Evolutionary conservation across 2,797 vertebrate genomes (phyloP).

Genomic region (Ciconia nigra): DNA sequence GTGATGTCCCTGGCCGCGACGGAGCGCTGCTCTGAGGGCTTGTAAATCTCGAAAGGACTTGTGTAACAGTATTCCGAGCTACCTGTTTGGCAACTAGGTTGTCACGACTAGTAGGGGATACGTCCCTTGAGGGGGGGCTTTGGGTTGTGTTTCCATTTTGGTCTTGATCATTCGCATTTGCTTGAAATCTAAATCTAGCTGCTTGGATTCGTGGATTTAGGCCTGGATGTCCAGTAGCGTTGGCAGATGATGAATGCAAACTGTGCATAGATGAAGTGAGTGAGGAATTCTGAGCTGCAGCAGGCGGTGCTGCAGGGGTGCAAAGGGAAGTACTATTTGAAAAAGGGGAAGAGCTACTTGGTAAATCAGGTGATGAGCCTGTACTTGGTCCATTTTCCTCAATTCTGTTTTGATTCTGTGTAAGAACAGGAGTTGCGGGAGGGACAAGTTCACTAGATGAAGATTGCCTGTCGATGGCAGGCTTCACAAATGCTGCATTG

Average conservation of each 20-base stretch:
- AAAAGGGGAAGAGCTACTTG: slow-evolving; percentile 53
- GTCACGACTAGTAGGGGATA: slow-evolving; percentile 92
- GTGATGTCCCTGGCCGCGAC: slow-evolving; percentile 78
- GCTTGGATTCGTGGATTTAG: slow-evolving; percentile 93
- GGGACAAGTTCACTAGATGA: slow-evolving; percentile 72
- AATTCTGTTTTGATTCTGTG: slow-evolving; percentile 59
- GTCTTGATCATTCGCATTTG: slow-evolving; percentile 88
- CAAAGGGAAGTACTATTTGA: slow-evolving; percentile 41
- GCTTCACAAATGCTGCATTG: slow-evolving; percentile 63
- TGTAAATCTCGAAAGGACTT: slow-evolving; percentile 95
- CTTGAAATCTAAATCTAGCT: slow-evolving; percentile 94
- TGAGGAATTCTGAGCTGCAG: slow-evolving; percentile 50
- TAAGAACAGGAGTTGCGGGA: slow-evolving; percentile 33
- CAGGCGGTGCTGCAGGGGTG: slow-evolving; percentile 46
- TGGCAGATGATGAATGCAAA: slow-evolving; percentile 76
- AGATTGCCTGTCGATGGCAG: slow-evolving; percentile 71
- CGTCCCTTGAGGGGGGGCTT: slow-evolving; percentile 89
- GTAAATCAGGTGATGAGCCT: slow-evolving; percentile 67
- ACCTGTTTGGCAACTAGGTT: slow-evolving; percentile 93
- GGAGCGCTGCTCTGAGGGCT: slow-evolving; percentile 81
- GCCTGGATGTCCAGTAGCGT: slow-evolving; percentile 76
- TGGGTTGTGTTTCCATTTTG: slow-evolving; percentile 95
- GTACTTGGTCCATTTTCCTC: slow-evolving; percentile 87
- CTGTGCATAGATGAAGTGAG: slow-evolving; percentile 67
- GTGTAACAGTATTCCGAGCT: slow-evolving; percentile 95